Percentiles rank a stretch among this genome's conserved stretches.
Evolutionary conservation across 2,888 invertebrate genomes (phyloP).

Genomic region (Pachydiplax longipennis): DNA sequence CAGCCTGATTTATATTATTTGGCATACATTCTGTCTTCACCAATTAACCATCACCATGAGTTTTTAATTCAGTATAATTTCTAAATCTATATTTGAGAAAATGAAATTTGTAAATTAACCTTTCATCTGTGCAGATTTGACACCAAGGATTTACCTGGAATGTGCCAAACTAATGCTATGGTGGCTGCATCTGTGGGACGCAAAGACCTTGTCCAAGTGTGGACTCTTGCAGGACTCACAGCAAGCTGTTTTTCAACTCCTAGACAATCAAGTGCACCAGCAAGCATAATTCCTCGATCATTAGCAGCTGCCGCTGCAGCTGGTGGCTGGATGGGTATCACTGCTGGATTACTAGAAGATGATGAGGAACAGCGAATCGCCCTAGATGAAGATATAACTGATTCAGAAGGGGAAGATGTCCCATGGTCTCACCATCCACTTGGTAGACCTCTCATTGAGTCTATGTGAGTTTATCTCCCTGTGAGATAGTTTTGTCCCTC

Average conservation of each 20-base stretch:
- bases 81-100: neutral
- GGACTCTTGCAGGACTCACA: slow-evolving; percentile 82
- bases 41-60: neutral
- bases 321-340: slow-evolving; percentile 18
- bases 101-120: neutral
- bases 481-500: neutral
- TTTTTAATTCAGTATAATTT: neutral
- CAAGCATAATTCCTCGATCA: neutral
- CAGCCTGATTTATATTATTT: no score
- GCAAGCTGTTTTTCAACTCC: slow-evolving; percentile 56
- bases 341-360: slow-evolving; percentile 12
- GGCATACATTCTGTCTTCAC: no score
- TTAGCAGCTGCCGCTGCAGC: neutral
- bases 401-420: slow-evolving; percentile 66
- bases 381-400: slow-evolving; percentile 59
- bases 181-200: slow-evolving; percentile 77
- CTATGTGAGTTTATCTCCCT: slow-evolving; percentile 70
- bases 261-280: slow-evolving; percentile 59
- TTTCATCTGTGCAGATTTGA: slow-evolving; percentile 56
- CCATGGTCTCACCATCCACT: slow-evolving; percentile 87
- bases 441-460: slow-evolving; percentile 83
- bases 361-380: slow-evolving; percentile 56
- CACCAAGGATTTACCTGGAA: slow-evolving; percentile 63
- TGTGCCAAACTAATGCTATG: slow-evolving; percentile 83
- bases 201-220: slow-evolving; percentile 84